A percentile compares a stretch with the other conserved stretches of the same genome.
Evolutionary conservation across 2,113 vertebrate species (phyloP).

Genomic region (Turnix velox): DNA sequence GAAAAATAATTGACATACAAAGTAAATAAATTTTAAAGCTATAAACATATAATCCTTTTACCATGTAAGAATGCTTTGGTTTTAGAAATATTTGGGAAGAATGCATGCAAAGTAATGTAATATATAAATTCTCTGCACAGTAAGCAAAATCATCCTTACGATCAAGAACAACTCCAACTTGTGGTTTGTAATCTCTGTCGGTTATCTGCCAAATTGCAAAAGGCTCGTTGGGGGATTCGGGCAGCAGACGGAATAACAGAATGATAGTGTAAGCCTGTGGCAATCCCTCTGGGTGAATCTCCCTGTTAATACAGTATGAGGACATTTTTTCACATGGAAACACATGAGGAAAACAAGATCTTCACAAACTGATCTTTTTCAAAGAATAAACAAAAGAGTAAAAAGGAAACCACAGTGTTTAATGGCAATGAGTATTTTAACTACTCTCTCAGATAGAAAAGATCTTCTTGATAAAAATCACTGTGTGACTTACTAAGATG

Average conservation of each 20-base stretch:
- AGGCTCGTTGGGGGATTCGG: constrained; percentile 84
- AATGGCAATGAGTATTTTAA: background rate
- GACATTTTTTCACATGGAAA: background rate
- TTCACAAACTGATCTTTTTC: background rate
- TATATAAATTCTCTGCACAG: background rate
- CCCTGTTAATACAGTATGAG: constrained; percentile 73
- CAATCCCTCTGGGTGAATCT: constrained; percentile 91
- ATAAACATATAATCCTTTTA: background rate
- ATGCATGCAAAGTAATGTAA: background rate
- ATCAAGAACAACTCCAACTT: constrained; percentile 90
- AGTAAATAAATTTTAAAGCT: background rate
- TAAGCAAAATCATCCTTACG: constrained; percentile 76
- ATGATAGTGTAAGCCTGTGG: constrained; percentile 90
- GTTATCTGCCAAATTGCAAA: constrained; percentile 98
- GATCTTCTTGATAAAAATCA: background rate
- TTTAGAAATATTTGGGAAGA: background rate
- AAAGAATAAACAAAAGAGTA: background rate
- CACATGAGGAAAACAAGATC: background rate
- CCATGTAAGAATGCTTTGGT: background rate
- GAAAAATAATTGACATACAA: background rate
- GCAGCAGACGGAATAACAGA: constrained; percentile 88
- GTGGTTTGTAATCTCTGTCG: constrained; percentile 86
- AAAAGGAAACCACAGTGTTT: background rate
- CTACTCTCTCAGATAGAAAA: background rate
- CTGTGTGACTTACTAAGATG: background rate